These are phyloP conservation scores for Stichopus chloronotus DNA, from an alignment of 35 echinoderm and acorn worm species.

Conservation along the genomic window DNA sequence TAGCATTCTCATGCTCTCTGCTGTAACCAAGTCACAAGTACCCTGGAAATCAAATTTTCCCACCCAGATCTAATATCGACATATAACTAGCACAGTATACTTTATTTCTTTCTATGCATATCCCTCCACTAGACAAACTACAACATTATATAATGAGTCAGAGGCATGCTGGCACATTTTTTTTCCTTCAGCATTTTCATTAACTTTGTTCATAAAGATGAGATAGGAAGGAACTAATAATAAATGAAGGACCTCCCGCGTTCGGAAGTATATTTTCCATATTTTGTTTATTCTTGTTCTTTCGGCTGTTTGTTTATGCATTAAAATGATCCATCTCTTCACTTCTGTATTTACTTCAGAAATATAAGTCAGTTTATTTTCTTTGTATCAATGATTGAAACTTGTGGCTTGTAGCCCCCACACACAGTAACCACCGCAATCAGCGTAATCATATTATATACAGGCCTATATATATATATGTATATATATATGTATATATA, in stretches of 20 bases:
- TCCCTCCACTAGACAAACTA: not conserved
- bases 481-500: too few species aligned
- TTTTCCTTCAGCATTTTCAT: not conserved
- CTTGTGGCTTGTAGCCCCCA: too few species aligned
- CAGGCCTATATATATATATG: too few species aligned
- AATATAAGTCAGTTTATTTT: too few species aligned
- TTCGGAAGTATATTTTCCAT: not conserved
- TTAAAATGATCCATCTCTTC: not conserved
- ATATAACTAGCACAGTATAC: not conserved
- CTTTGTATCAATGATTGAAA: too few species aligned
- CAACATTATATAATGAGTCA: not conserved
- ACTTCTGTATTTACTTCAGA: not conserved
- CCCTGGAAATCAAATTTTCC: not conserved
- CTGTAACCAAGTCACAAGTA: slow-evolving; percentile 19
- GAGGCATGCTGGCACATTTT: not conserved
- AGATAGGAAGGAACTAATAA: not conserved
- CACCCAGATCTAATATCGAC: not conserved
- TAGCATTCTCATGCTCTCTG: slow-evolving; percentile 45
- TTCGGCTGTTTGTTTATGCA: not conserved
- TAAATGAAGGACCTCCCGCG: not conserved
- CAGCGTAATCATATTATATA: too few species aligned
- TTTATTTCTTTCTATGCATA: too few species aligned
- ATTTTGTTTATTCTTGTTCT: not conserved
- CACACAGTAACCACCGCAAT: too few species aligned
- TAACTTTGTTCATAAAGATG: not conserved